A percentile compares a stretch with the other conserved stretches of the same genome.
Conservation (phyloP, 2,888 invertebrate species). For the Ceriagrion tenellum region DNA sequence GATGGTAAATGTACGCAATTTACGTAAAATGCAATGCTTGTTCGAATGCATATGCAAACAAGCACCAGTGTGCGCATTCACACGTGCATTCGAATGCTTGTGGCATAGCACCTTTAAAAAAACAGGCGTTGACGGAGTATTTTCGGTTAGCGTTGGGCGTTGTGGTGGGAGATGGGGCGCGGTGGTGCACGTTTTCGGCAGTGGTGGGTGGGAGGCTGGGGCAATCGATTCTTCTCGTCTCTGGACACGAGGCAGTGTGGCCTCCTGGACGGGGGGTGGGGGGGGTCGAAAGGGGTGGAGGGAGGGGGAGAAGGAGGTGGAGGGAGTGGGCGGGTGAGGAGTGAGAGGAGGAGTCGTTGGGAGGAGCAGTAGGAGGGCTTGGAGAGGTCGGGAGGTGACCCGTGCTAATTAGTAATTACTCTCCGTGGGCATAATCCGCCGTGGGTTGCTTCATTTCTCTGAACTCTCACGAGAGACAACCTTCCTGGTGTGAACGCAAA, state of each 20-base stretch:
- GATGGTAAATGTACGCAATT: no score
- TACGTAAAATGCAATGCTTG: no score
- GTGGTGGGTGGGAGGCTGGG: background rate
- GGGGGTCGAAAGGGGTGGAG: background rate
- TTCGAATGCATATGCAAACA: no score
- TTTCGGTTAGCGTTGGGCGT: background rate
- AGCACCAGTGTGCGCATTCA: no score
- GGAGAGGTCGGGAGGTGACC: background rate
- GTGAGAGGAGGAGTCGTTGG: no score
- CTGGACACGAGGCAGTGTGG: background rate
- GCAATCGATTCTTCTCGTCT: constrained; percentile 2
- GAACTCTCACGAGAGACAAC: no score
- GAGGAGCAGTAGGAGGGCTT: background rate
- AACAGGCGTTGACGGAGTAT: no score
- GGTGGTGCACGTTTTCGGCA: background rate
- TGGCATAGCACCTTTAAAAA: no score
- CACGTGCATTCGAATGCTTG: no score
- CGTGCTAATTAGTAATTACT: background rate
- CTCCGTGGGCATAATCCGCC: background rate
- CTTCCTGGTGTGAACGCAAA: no score
- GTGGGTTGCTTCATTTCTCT: background rate
- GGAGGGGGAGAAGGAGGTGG: background rate
- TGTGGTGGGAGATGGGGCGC: background rate
- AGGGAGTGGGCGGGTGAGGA: background rate
- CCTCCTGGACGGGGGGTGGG: no score